These are phyloP conservation scores for Tolypeutes matacus DNA, from an alignment of 2,797 vertebrate species.

Conservation along the genomic window DNA sequence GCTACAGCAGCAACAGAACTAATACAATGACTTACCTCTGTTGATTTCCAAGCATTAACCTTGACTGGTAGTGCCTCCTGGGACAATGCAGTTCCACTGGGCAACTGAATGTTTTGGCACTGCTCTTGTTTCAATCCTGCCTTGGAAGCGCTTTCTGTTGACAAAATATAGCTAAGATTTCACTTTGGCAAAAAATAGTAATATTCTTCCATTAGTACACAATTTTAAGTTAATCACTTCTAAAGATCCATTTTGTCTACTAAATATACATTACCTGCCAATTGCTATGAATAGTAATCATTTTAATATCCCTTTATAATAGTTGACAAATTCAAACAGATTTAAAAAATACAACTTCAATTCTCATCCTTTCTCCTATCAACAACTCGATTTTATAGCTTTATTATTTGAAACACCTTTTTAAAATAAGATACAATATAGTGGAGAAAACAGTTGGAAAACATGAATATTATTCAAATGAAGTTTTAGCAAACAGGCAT, in stretches of 20 bases:
- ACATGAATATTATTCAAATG: slow-evolving; percentile 73
- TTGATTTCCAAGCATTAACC: slow-evolving; percentile 67
- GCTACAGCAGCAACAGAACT: not conserved
- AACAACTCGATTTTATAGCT: slow-evolving; percentile 69
- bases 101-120: slow-evolving; percentile 51
- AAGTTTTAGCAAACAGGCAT: slow-evolving; percentile 72
- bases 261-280: slow-evolving; percentile 80
- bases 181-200: slow-evolving; percentile 46
- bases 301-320: slow-evolving; percentile 75
- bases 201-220: slow-evolving; percentile 79
- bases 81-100: slow-evolving; percentile 26
- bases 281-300: slow-evolving; percentile 80
- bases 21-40: slow-evolving; percentile 65
- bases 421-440: slow-evolving; percentile 40
- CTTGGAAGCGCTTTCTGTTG: slow-evolving; percentile 81
- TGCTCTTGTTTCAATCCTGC: slow-evolving; percentile 65
- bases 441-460: slow-evolving; percentile 74
- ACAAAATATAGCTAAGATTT: slow-evolving; percentile 72
- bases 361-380: slow-evolving; percentile 73
- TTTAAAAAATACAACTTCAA: slow-evolving; percentile 71
- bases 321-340: slow-evolving; percentile 72
- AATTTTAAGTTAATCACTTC: slow-evolving; percentile 83
- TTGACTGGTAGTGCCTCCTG: slow-evolving; percentile 68
- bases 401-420: slow-evolving; percentile 65
- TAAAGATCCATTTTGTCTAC: slow-evolving; percentile 79